Percentiles rank a stretch among this genome's conserved stretches.
phyloP scores from a whole-genome alignment of 2,888 invertebrate species.

The Lottia gigantea region DNA sequence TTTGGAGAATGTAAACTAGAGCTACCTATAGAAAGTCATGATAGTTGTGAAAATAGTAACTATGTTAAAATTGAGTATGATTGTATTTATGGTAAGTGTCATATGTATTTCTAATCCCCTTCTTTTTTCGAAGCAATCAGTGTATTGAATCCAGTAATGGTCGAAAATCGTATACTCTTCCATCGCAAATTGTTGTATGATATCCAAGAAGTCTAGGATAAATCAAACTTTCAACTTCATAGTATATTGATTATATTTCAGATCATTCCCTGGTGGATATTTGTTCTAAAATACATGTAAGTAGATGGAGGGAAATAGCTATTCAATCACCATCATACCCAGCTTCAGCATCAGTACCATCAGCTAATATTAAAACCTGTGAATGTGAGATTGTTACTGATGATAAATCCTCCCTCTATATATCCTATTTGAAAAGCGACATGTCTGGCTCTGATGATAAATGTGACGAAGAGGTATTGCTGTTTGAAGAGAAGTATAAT shows the following conservation, averaged over 20 bases:
- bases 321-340: slow-evolving; percentile 20
- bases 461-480: slow-evolving; percentile 15
- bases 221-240: too few relatives aligned
- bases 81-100: slow-evolving; percentile 17
- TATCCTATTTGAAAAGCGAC: slow-evolving; percentile 10
- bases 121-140: too few relatives aligned
- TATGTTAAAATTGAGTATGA: slow-evolving; percentile 20
- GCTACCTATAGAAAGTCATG: too few relatives aligned
- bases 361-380: slow-evolving; percentile 12
- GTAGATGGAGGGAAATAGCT: slow-evolving; percentile 6
- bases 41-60: slow-evolving; percentile 1
- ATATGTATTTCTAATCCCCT: too few relatives aligned
- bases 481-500: slow-evolving; percentile 11
- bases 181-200: too few relatives aligned
- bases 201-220: too few relatives aligned
- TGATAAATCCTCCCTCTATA: slow-evolving; percentile 6
- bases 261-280: slow-evolving; percentile 17
- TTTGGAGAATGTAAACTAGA: slow-evolving; percentile 6
- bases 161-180: too few relatives aligned
- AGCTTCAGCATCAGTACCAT: not conserved
- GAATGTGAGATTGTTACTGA: slow-evolving; percentile 20
- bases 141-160: too few relatives aligned
- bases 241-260: not conserved
- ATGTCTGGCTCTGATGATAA: slow-evolving; percentile 11
- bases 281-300: slow-evolving; percentile 9